Conservation (phyloP, 2,113 vertebrate genomes). For the Melanerpes aurifrons region DNA sequence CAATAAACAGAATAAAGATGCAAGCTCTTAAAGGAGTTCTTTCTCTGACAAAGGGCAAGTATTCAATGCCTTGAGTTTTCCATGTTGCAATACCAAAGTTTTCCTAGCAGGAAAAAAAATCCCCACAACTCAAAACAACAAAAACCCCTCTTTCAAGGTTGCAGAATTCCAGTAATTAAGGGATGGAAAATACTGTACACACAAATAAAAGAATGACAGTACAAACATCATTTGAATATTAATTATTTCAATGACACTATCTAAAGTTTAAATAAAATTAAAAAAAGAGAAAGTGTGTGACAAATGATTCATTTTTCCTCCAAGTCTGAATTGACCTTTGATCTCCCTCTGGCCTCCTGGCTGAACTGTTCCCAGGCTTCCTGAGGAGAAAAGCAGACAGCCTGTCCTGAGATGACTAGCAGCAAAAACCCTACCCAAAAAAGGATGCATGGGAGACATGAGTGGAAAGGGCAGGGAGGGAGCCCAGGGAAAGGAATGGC, state of each 20-base stretch:
- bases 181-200: not conserved
- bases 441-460: not conserved
- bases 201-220: conserved; percentile 1
- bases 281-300: rapidly evolving
- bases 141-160: conserved; percentile 9
- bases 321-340: not conserved
- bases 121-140: conserved; percentile 19
- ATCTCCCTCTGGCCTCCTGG: not conserved
- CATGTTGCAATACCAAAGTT: conserved; percentile 59
- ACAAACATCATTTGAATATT: conserved; percentile 36
- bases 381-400: not conserved
- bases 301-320: not conserved
- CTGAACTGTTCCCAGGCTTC: not conserved
- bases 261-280: not conserved
- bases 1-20: conserved; percentile 39
- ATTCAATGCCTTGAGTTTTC: conserved; percentile 57
- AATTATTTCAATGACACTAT: not conserved
- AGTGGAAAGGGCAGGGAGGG: not conserved
- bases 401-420: not conserved
- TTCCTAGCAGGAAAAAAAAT: conserved; percentile 66
- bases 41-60: conserved; percentile 53
- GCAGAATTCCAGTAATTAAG: conserved; percentile 42
- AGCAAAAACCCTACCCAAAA: not conserved
- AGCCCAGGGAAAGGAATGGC: rapidly evolving
- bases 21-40: not conserved